phyloP scores from a whole-genome alignment of 1,140 invertebrate species.

The Drosophila jambulina region DNA sequence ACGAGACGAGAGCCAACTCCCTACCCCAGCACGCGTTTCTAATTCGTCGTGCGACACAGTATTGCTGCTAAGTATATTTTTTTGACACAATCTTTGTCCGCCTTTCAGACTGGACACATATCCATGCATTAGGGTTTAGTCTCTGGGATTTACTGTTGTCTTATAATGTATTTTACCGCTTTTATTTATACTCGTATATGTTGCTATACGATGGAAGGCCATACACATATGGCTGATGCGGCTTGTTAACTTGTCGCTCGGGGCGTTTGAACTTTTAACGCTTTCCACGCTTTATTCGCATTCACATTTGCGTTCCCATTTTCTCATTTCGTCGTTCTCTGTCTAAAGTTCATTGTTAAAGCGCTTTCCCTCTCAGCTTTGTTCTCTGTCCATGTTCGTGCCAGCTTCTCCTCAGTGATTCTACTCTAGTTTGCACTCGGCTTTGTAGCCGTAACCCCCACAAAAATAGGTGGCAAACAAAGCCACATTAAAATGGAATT shows the following conservation, averaged over 20 bases:
- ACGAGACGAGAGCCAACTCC: constrained; percentile 19
- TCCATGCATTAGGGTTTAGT: background rate
- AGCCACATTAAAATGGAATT: constrained; percentile 56
- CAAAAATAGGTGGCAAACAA: constrained; percentile 43
- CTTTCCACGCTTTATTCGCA: constrained; percentile 36
- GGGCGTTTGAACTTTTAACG: constrained; percentile 75
- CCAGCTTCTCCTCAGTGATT: constrained; percentile 1
- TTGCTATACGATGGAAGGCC: constrained; percentile 10
- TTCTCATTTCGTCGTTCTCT: constrained; percentile 42
- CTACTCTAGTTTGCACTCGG: background rate
- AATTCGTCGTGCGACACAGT: constrained; percentile 34
- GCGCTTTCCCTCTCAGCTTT: constrained; percentile 43
- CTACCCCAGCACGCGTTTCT: constrained; percentile 51
- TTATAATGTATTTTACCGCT: background rate
- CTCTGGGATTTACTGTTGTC: background rate
- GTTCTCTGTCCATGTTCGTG: constrained; percentile 18
- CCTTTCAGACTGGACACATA: background rate
- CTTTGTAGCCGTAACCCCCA: constrained; percentile 3
- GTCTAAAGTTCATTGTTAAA: constrained; percentile 65
- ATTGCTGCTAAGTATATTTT: background rate
- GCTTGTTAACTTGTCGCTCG: constrained; percentile 56
- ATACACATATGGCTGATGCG: constrained; percentile 35
- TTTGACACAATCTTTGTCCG: constrained; percentile 1
- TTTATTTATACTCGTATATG: constrained; percentile 15
- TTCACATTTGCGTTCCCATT: constrained; percentile 41